phyloP scores from a whole-genome alignment of 1,140 invertebrate genomes.

The Drosophila orena region DNA sequence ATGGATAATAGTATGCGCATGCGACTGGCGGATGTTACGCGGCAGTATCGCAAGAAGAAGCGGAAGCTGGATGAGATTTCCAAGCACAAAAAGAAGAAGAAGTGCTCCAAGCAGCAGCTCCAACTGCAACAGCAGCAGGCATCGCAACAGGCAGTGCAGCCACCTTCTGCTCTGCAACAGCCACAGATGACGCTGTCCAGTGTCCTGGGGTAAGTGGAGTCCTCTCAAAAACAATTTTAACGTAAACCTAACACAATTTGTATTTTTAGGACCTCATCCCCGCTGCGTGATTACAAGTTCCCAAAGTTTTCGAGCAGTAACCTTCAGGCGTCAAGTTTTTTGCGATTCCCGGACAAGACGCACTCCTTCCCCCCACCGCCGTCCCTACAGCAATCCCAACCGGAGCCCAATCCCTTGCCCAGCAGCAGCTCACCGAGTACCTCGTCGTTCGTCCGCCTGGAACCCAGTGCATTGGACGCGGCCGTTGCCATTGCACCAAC shows the following conservation, averaged over 20 bases:
- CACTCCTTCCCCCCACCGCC: constrained; percentile 75
- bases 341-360: constrained; percentile 75
- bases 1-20: constrained; percentile 92
- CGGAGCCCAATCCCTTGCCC: constrained; percentile 55
- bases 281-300: constrained; percentile 77
- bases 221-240: accelerated
- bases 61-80: constrained; percentile 91
- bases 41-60: constrained; percentile 93
- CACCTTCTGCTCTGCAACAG: constrained; percentile 52
- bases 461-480: constrained; percentile 76
- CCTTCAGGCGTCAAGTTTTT: constrained; percentile 66
- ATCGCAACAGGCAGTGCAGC: constrained; percentile 12
- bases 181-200: constrained; percentile 65
- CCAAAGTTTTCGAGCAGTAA: constrained; percentile 73
- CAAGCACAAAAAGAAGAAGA: constrained; percentile 81
- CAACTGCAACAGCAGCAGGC: constrained; percentile 38
- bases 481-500: constrained; percentile 49
- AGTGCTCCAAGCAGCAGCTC: constrained; percentile 66
- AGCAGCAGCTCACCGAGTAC: constrained; percentile 60
- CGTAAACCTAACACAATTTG: background rate
- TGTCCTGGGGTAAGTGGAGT: constrained; percentile 58
- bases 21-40: constrained; percentile 91
- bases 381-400: constrained; percentile 43
- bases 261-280: constrained; percentile 48
- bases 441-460: constrained; percentile 72